phyloP scores from a whole-genome alignment of 2,113 vertebrate species.

The Oryzias javanicus region DNA sequence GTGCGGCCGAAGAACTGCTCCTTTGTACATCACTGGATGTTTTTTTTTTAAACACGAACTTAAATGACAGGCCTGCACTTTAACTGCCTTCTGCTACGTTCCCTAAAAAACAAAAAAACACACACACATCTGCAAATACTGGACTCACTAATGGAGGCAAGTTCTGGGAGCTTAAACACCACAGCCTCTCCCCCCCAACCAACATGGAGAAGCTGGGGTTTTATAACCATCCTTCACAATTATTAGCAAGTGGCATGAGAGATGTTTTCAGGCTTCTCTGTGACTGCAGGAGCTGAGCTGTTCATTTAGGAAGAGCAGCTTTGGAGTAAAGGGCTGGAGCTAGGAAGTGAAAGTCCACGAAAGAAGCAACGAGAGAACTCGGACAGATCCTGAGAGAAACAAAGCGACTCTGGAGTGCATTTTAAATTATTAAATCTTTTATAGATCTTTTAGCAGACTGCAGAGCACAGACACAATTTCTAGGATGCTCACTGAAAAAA shows the following conservation, averaged over 20 bases:
- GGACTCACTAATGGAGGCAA: conserved; percentile 54
- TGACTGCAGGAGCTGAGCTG: conserved; percentile 15
- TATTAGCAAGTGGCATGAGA: conserved; percentile 49
- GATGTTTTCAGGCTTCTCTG: conserved; percentile 19
- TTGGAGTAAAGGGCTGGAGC: neutral
- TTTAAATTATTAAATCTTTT: too few species aligned
- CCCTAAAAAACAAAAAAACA: conserved; percentile 11
- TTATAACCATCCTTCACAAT: conserved; percentile 50
- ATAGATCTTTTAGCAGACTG: too few species aligned
- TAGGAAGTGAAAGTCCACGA: conserved; percentile 1
- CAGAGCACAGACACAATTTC: too few species aligned
- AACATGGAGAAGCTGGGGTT: conserved; percentile 17
- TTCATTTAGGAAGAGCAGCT: conserved; percentile 14
- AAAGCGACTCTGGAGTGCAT: too few species aligned
- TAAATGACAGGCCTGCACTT: conserved; percentile 51
- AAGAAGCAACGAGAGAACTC: neutral
- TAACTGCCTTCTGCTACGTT: conserved; percentile 31
- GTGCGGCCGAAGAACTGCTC: conserved; percentile 1
- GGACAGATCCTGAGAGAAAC: too few species aligned
- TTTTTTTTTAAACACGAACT: conserved; percentile 12
- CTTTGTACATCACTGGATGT: conserved; percentile 21
- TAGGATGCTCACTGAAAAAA: too few species aligned
- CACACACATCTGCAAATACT: conserved; percentile 33
- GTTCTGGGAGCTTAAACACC: conserved; percentile 47
- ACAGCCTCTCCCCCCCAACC: conserved; percentile 34